These are phyloP conservation scores for Aleadryas rufinucha DNA, from an alignment of 2,113 vertebrate genomes.

Conservation along the genomic window DNA sequence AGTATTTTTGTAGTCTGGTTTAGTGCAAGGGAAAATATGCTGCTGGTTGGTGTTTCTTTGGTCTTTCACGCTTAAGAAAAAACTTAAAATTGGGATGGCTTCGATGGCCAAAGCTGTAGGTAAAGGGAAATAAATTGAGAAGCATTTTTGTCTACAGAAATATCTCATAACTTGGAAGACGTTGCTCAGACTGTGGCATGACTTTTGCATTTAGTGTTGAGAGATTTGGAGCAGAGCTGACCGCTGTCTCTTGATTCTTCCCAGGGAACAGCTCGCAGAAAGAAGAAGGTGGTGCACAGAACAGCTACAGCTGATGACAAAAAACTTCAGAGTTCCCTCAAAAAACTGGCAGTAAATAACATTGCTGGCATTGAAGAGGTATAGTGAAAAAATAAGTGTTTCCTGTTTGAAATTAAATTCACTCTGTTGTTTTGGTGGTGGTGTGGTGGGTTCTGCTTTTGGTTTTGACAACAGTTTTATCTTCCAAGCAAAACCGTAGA, in stretches of 20 bases:
- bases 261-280: constrained; percentile 95
- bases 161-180: neutral
- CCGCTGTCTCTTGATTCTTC: neutral
- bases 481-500: neutral
- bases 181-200: neutral
- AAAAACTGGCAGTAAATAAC: constrained; percentile 97
- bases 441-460: neutral
- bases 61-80: neutral
- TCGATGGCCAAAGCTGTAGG: neutral
- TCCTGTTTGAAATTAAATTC: neutral
- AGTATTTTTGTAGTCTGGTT: neutral
- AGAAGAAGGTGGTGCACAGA: constrained; percentile 99
- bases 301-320: constrained; percentile 98
- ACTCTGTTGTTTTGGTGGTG: neutral
- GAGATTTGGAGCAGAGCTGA: neutral
- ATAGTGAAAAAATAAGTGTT: neutral
- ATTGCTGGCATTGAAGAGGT: constrained; percentile 99
- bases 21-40: neutral
- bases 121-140: neutral
- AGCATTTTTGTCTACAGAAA: neutral
- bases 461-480: neutral
- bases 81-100: neutral
- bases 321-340: constrained; percentile 97
- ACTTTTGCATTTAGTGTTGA: neutral
- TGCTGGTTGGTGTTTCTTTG: neutral